Evolutionary conservation across 2,888 invertebrate species (phyloP).

Genomic region (Pomacea canaliculata): DNA sequence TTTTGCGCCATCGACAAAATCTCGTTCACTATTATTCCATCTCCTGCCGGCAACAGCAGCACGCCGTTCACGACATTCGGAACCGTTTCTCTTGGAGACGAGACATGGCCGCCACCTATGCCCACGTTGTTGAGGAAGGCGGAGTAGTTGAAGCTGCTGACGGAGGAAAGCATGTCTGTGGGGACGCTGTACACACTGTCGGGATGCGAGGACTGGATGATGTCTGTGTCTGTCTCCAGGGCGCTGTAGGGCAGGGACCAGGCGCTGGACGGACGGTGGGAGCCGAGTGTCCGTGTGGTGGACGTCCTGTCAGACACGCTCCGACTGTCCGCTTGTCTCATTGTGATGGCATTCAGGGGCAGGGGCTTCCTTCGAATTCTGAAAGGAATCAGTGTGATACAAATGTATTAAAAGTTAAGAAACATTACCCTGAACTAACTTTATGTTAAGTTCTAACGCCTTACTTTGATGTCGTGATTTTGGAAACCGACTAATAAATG

Average conservation of each 20-base stretch:
- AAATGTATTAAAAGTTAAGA: too few species aligned
- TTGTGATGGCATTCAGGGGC: not conserved
- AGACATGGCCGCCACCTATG: not conserved
- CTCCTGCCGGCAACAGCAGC: too few species aligned
- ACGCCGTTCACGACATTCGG: too few species aligned
- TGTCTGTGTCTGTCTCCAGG: not conserved
- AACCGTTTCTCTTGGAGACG: not conserved
- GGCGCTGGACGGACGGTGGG: conserved; percentile 2
- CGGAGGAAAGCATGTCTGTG: not conserved
- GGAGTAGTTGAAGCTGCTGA: not conserved
- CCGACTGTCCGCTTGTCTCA: not conserved
- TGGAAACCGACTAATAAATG: too few species aligned
- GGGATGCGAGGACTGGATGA: not conserved
- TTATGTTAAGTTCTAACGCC: too few species aligned
- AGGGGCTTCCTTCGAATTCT: conserved; percentile 16
- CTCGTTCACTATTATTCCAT: too few species aligned
- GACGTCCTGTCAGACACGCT: not conserved
- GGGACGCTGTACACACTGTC: conserved; percentile 21
- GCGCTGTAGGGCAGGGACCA: not conserved
- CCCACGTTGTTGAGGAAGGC: not conserved
- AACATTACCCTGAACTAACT: too few species aligned
- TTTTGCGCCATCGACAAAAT: too few species aligned
- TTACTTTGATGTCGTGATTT: too few species aligned
- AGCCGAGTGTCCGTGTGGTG: conserved; percentile 5
- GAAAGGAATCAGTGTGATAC: not conserved